Evolutionary conservation across 2,797 vertebrate species (phyloP).

Genomic region (Tiaroga cobitis): DNA sequence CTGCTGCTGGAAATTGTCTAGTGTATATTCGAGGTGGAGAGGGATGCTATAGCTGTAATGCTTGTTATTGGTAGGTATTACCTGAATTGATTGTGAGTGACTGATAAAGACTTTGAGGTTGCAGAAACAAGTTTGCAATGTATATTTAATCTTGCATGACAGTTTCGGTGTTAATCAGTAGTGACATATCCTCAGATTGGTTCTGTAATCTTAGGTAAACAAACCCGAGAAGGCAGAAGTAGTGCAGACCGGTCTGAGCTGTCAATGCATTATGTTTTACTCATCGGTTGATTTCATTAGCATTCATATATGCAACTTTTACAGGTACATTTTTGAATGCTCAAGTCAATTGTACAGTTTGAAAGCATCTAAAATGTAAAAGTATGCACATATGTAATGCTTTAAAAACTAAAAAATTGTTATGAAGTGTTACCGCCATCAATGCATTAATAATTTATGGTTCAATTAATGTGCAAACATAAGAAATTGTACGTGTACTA

Average conservation of each 20-base stretch:
- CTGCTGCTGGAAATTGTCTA: slow-evolving; percentile 33
- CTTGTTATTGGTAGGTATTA: slow-evolving; percentile 20
- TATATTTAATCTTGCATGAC: slow-evolving; percentile 18
- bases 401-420: too few relatives aligned
- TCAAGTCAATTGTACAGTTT: neutral
- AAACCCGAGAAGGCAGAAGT: neutral
- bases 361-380: neutral
- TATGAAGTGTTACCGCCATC: too few relatives aligned
- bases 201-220: slow-evolving; percentile 29
- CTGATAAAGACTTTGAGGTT: slow-evolving; percentile 42
- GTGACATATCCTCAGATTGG: slow-evolving; percentile 4
- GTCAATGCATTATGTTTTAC: neutral
- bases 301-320: neutral
- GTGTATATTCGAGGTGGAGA: slow-evolving; percentile 23
- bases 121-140: slow-evolving; percentile 24
- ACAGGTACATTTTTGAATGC: neutral
- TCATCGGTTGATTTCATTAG: neutral
- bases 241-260: neutral
- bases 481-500: neutral
- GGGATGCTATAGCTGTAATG: slow-evolving; percentile 35
- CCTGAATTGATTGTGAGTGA: slow-evolving; percentile 35
- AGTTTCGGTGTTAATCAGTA: slow-evolving; percentile 16
- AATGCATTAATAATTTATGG: neutral
- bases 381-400: too few relatives aligned
- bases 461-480: neutral